These are phyloP conservation scores for Rutpela maculata DNA, from an alignment of 2,888 invertebrate species.

Conservation along the genomic window DNA sequence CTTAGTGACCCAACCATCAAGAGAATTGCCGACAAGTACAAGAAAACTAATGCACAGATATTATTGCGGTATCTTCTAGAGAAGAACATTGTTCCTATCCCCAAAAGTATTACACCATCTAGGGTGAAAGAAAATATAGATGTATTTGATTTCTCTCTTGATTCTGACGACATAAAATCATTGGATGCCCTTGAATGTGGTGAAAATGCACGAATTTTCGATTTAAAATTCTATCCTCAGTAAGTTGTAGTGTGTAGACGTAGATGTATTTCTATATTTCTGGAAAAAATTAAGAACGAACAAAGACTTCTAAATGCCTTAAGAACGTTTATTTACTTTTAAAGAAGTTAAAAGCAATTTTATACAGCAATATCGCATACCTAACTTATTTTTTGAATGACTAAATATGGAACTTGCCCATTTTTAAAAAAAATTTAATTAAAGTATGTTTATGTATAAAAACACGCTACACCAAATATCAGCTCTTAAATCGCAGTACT, in stretches of 20 bases:
- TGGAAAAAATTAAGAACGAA: no score
- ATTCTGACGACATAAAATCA: constrained; percentile 56
- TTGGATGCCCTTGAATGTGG: constrained; percentile 74
- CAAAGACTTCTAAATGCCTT: no score
- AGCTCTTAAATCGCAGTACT: no score
- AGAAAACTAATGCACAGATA: constrained; percentile 84
- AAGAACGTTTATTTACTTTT: no score
- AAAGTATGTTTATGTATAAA: no score
- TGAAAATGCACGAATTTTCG: constrained; percentile 75
- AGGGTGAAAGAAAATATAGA: constrained; percentile 85
- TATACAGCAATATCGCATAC: no score
- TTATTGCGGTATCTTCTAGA: constrained; percentile 83
- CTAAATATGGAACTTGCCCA: no score
- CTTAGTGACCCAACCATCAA: constrained; percentile 71
- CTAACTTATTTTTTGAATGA: no score
- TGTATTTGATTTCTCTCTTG: constrained; percentile 82
- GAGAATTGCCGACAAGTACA: constrained; percentile 74
- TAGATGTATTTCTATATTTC: no score
- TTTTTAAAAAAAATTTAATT: no score
- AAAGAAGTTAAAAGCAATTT: no score
- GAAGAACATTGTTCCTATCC: constrained; percentile 83
- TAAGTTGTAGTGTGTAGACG: constrained; percentile 16
- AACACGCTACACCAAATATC: no score
- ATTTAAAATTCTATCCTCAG: constrained; percentile 60
- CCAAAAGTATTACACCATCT: constrained; percentile 84